Base-by-base conservation (phyloP, 2,113 vertebrate species). In the zebrafish (Danio rerio) region DNA sequence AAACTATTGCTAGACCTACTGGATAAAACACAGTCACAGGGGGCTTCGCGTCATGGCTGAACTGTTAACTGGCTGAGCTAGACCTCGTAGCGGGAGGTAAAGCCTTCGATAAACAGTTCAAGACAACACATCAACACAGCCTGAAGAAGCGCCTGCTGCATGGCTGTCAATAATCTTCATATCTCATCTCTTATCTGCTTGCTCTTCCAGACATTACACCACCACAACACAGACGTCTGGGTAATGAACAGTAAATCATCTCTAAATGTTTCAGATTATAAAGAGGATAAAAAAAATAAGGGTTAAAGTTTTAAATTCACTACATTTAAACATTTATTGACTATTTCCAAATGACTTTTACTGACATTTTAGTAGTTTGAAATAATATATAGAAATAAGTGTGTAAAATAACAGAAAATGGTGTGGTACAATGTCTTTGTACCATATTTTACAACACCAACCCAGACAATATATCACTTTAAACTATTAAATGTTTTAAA, bases 21-120 rank as follows among this genome's bases (percentile, higher is more conserved):
- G 53, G n/a, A 76, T 61, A 61, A 61, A 76, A 49, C n/a, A 72
- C 5, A 15, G 11, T 31, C 49, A 13, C n/a, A 49, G 55, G 56
- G 52, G 49, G 31, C 13, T 13, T 31, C 40, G 58, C 2, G 3
- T 81, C 56, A 65, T 6, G 31, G 21, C 21, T 61, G 61, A 42
- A 63, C 58, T 9, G 56, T 47, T 65, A 18, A 52, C 80, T 50
- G 78, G 63, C 50, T 13, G 47, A 58, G 58, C 52, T 49, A 65
- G 40, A 68, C 40, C 61, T 68, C 31, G 0, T 58, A 58, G 71
- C n/a, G 1, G 73, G 16, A 45, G 47, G 49, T 52, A 63, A 31
- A 82, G 50, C n/a, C 12, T 68, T 55, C 18, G 40, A 75, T 21
- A 65, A 58, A 74, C 71, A 74, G 31, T 68, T 20, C 5, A 20